A percentile compares a stretch with the other conserved stretches of the same genome.
Evolutionary conservation across 2,797 vertebrate genomes (phyloP).

Genomic region (Phalanger gymnotis): DNA sequence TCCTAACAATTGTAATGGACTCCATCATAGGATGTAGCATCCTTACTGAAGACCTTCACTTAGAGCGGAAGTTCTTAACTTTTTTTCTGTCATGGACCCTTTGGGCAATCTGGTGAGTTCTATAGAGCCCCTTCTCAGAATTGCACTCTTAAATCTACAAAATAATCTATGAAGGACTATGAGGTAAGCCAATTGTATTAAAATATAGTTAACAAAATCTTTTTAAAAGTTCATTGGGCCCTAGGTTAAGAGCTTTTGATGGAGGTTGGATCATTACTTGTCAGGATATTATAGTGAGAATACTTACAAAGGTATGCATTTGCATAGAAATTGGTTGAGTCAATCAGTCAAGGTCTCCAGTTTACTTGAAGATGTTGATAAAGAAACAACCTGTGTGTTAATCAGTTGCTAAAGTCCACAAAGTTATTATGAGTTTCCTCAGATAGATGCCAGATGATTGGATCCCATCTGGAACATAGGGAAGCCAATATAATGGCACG

Average conservation of each 20-base stretch:
- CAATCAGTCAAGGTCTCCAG: neutral
- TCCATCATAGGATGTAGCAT: neutral
- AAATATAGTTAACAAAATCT: neutral
- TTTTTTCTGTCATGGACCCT: neutral
- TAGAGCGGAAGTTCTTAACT: neutral
- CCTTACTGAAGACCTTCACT: neutral
- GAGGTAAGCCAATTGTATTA: neutral
- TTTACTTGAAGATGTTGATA: neutral
- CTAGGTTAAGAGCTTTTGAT: neutral
- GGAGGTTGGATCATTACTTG: neutral
- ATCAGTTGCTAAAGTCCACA: neutral
- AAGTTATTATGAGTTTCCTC: neutral
- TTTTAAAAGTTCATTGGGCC: neutral
- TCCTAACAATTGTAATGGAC: neutral
- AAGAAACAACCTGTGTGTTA: neutral
- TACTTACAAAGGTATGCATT: neutral
- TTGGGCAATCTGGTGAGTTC: neutral
- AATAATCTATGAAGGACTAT: neutral
- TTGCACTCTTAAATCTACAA: neutral
- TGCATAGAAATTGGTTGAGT: neutral
- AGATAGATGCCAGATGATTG: neutral
- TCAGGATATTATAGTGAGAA: neutral
- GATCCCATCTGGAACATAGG: neutral
- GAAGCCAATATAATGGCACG: neutral
- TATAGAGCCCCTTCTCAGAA: neutral